Percentiles rank a stretch among this genome's conserved stretches.
Conservation (phyloP, 2,797 vertebrate genomes). For the Chelonia mydas region DNA sequence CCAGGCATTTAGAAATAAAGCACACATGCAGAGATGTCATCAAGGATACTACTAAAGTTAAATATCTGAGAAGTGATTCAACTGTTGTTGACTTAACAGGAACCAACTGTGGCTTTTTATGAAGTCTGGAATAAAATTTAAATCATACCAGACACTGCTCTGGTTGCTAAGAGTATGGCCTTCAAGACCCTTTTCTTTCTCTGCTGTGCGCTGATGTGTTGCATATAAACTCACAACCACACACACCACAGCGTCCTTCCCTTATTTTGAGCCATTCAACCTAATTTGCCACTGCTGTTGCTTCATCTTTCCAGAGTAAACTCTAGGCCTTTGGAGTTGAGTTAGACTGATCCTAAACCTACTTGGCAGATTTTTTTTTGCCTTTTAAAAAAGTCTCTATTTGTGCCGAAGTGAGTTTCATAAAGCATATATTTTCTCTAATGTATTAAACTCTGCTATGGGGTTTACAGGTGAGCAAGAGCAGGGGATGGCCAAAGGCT, state of each 20-base stretch:
- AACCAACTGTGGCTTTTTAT: slow-evolving; percentile 69
- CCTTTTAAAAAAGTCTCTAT: not conserved
- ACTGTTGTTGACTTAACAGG: slow-evolving; percentile 53
- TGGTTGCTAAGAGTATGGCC: slow-evolving; percentile 12
- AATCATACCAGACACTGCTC: slow-evolving; percentile 61
- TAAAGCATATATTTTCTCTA: not conserved
- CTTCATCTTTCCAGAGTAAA: not conserved
- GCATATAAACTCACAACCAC: not conserved
- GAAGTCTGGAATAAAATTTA: slow-evolving; percentile 63
- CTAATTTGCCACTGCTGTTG: rapidly evolving
- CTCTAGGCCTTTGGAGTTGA: not conserved
- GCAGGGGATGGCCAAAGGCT: not conserved
- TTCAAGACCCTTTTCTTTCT: not conserved
- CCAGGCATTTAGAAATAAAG: slow-evolving; percentile 41
- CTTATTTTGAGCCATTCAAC: not conserved
- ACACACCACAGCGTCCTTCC: not conserved
- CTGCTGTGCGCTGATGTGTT: not conserved
- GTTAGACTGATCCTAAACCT: too few species aligned
- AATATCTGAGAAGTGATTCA: slow-evolving; percentile 47
- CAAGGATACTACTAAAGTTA: slow-evolving; percentile 29
- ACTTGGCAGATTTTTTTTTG: not conserved
- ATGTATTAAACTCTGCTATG: not conserved
- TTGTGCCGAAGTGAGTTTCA: not conserved
- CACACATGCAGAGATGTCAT: not conserved
- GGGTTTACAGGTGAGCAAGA: slow-evolving; percentile 5